Conservation (phyloP, 2,888 invertebrate genomes). For the Helleia helle region DNA sequence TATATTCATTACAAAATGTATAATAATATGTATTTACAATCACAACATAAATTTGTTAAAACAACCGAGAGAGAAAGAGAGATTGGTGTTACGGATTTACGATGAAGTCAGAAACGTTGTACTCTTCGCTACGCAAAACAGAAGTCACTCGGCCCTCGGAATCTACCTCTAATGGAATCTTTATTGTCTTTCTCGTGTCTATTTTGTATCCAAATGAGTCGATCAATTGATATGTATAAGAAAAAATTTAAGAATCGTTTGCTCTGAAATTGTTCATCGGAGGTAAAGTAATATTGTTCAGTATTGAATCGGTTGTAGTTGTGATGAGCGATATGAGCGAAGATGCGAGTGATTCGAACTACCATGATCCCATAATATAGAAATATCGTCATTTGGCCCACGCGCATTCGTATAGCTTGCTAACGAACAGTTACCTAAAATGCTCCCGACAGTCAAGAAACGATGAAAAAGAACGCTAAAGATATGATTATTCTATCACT, state of each 20-base stretch:
- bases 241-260: conserved; percentile 32
- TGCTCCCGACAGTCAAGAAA: conserved; percentile 50
- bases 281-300: neutral
- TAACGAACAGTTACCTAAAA: conserved; percentile 17
- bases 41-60: conserved; percentile 69
- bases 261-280: conserved; percentile 16
- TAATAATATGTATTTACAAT: conserved; percentile 69
- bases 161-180: neutral
- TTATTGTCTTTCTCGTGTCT: conserved; percentile 10
- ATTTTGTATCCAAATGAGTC: conserved; percentile 1
- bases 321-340: conserved; percentile 1
- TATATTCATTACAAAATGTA: conserved; percentile 68
- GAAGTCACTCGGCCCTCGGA: neutral
- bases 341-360: conserved; percentile 8
- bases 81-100: conserved; percentile 44
- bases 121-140: neutral
- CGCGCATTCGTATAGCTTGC: conserved; percentile 8
- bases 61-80: conserved; percentile 68
- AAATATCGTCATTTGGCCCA: conserved; percentile 10
- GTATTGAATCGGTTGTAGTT: conserved; percentile 3
- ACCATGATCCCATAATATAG: conserved; percentile 11
- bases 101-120: conserved; percentile 5
- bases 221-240: conserved; percentile 52
- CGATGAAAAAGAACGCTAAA: conserved; percentile 47
- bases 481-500: conserved; percentile 65